Base-by-base conservation (phyloP, 2,888 invertebrate species). In the Vesta saturnalis region DNA sequence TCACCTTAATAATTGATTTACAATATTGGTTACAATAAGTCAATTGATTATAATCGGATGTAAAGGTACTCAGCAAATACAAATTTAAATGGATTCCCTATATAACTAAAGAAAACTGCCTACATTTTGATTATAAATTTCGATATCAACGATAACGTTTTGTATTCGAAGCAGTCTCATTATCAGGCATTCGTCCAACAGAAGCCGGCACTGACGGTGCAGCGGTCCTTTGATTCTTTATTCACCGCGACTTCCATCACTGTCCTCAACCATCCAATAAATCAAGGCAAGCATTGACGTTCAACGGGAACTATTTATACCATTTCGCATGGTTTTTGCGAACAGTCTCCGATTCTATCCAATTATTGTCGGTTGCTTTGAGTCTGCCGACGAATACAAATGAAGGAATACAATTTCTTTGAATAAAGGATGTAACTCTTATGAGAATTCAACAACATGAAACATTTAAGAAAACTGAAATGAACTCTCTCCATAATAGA, bases 241-340 rank as follows among this genome's bases (percentile, higher is more conserved):
- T 82, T 80, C 82, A 78, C 83, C 82, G 81, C 81, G 79, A 79
- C 80, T 83, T 84, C 82, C 82, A 84, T 84, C 83, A 83, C 82
- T 83, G 82, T 83, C 83, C 79, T 76, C 77, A 73, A 73, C 73
- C 73, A 80, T 81, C 79, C 78, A 77, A 83, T 84, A 84, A 84
- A 84, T 83, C 84, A 83, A 81, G 73, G 73, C 74, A 70, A 64
- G 72, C 76, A 75, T 77, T 80, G 80, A 80, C 79, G 76, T 73
- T 76, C 75, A 71, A 73, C 78, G 73, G 78, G 81, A 81, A 82
- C 80, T 82, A 81, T 82, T 81, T 82, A 82, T 82, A 80, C 78
- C 77, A 79, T 80, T 80, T 75, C 75, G 74, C 72, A 74, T 73
- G 74, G 73, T 78, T 80, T 79, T 79, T 78, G 76, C 73, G 70